Percentiles rank a stretch among this genome's conserved stretches.
Conservation (phyloP, 2,113 vertebrate species). For the Aldabrachelys gigantea region DNA sequence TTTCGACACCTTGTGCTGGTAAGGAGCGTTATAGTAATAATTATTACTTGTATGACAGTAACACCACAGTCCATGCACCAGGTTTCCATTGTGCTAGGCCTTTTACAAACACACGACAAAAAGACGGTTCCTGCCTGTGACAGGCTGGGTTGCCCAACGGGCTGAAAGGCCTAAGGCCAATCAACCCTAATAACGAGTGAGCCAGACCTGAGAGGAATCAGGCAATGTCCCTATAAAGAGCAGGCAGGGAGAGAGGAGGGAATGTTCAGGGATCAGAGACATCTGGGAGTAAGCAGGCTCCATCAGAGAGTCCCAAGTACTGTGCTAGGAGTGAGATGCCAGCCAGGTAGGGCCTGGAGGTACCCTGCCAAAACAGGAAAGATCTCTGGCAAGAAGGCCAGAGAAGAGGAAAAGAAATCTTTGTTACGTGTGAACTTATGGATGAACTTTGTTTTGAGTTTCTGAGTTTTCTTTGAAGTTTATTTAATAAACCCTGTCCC, state of each 20-base stretch:
- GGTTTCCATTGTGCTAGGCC: neutral
- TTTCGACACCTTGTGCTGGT: neutral
- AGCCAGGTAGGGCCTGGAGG: neutral
- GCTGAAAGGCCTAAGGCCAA: neutral
- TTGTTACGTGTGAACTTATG: neutral
- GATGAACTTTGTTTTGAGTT: neutral
- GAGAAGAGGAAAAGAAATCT: neutral
- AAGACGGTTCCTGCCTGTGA: neutral
- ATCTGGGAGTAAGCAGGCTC: neutral
- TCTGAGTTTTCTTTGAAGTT: neutral
- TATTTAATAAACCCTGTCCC: neutral
- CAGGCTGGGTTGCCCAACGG: neutral
- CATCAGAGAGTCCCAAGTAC: neutral
- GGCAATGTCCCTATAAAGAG: neutral
- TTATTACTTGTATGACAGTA: neutral
- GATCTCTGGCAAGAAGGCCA: neutral
- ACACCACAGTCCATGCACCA: fast-evolving
- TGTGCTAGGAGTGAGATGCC: neutral
- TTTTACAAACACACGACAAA: neutral
- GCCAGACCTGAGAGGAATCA: neutral
- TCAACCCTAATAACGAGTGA: neutral
- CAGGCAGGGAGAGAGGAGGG: too few species aligned
- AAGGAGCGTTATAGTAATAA: neutral
- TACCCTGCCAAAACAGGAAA: neutral
- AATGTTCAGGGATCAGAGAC: too few species aligned